These are phyloP conservation scores for Drosophila borealis DNA, from an alignment of 2,888 invertebrate genomes.

Conservation along the genomic window DNA sequence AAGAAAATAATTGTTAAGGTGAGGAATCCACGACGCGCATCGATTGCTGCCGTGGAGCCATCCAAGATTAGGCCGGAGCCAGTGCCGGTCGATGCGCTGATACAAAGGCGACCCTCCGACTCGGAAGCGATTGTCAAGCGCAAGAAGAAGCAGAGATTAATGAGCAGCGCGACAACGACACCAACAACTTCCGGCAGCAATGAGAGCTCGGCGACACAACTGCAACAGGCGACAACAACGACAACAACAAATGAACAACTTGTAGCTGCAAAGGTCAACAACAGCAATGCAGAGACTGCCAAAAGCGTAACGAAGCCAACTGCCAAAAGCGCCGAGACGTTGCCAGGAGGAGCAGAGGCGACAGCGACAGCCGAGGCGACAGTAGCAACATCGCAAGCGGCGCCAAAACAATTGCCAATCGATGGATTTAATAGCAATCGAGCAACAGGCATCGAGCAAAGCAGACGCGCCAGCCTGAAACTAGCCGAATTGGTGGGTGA, in stretches of 20 bases:
- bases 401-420: conserved; percentile 48
- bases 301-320: conserved; percentile 52
- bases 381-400: conserved; percentile 25
- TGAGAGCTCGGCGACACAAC: conserved; percentile 28
- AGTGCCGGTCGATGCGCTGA: conserved; percentile 52
- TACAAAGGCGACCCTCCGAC: conserved; percentile 82
- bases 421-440: conserved; percentile 63
- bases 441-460: conserved; percentile 67
- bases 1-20: conserved; percentile 64
- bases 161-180: conserved; percentile 20
- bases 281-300: conserved; percentile 54
- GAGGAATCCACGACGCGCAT: conserved; percentile 76
- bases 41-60: conserved; percentile 82
- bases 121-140: conserved; percentile 81
- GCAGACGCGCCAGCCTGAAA: conserved; percentile 66
- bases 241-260: conserved; percentile 65
- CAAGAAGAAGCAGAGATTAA: conserved; percentile 74
- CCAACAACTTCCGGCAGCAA: conserved; percentile 52
- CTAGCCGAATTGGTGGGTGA: conserved; percentile 71
- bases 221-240: conserved; percentile 27
- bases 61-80: conserved; percentile 78
- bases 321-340: conserved; percentile 65
- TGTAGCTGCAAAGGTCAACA: conserved; percentile 64
- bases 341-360: conserved; percentile 40
- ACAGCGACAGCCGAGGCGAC: conserved; percentile 21